Base-by-base conservation (phyloP, 2,888 invertebrate species). In the Amiota mariae region DNA sequence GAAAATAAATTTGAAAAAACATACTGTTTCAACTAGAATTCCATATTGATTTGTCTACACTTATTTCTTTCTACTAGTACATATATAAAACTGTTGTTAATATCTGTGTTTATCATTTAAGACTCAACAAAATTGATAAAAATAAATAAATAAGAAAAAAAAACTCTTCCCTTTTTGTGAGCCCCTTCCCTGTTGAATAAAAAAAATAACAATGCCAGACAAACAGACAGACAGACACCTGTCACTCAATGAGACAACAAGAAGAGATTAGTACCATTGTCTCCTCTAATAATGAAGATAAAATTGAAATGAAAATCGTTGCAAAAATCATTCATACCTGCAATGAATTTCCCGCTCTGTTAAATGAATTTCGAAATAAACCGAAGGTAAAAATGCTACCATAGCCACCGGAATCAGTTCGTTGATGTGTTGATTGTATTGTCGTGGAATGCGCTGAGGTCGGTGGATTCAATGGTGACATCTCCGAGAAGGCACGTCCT, bases 381-480 rank as follows among this genome's bases (percentile, higher is more conserved):
- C 87, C 88, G 76, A 90, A 89, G 70, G 89, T 85, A 76, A 90
- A 85, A 67, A 90, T 82, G 76, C 88, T 89, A 49, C 90, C 89
- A 81, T 90, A 90, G 66, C 86, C 81, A 71, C 76, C 76, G 24
- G 77, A 76, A 1, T 81, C 79, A 71, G 81, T 81, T 18, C 78
- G 79, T 9, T 82, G 81, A 57, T 80, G 81, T 8, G 81, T 81
- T 20, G 77, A 74, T 20, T 79, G 76, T 4, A 79, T 81, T 18
- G 84, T 79, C 24, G 61, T 67, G 15, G 75, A 71, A 20, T 67
- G 70, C 9, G 73, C 72, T 13, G 83, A 77, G 1, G 75, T 70
- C 1, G 77, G 76, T 18, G 90, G 89, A 84, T 90, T 90, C n/a
- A 89, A 74, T 8, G 89, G 90, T 70, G 89, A 90, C 88, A 89